Conservation (phyloP, 2,888 invertebrate species). For the Caenorhabditis sp. region DNA sequence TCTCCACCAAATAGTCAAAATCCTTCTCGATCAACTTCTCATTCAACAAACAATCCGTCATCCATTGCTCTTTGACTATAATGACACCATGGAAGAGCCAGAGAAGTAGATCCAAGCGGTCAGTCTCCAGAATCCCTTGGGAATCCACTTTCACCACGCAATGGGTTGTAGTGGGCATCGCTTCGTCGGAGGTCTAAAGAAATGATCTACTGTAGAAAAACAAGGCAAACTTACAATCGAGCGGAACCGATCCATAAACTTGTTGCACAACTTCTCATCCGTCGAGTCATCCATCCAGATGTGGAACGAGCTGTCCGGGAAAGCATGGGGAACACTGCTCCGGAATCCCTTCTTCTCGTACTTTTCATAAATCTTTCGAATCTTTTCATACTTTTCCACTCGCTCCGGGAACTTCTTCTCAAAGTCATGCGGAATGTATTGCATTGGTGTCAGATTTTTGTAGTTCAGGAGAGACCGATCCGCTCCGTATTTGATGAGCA, state of each 20-base stretch:
- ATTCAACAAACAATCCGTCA: slow-evolving; percentile 2
- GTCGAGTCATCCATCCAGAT: slow-evolving; percentile 19
- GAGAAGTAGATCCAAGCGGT: neutral
- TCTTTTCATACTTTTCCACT: neutral
- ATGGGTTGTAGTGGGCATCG: neutral
- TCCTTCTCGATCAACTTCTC: neutral
- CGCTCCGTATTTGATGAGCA: slow-evolving; percentile 17
- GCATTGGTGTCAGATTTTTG: slow-evolving; percentile 4
- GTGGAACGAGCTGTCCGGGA: slow-evolving; percentile 15
- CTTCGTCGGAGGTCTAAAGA: slow-evolving; percentile 9
- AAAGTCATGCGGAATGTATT: neutral
- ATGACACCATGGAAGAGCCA: slow-evolving; percentile 20
- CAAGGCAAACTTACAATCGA: neutral
- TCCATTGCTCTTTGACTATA: slow-evolving; percentile 10
- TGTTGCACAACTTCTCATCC: neutral
- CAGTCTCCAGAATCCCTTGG: slow-evolving; percentile 2
- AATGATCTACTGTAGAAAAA: neutral
- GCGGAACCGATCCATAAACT: neutral
- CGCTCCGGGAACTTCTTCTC: neutral
- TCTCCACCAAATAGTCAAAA: slow-evolving; percentile 5
- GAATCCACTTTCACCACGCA: neutral
- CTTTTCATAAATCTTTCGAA: neutral
- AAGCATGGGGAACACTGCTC: neutral
- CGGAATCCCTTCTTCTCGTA: neutral
- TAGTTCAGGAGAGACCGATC: slow-evolving; percentile 7